These are phyloP conservation scores for Labia minor DNA, from an alignment of 2,888 invertebrate genomes.

Conservation along the genomic window DNA sequence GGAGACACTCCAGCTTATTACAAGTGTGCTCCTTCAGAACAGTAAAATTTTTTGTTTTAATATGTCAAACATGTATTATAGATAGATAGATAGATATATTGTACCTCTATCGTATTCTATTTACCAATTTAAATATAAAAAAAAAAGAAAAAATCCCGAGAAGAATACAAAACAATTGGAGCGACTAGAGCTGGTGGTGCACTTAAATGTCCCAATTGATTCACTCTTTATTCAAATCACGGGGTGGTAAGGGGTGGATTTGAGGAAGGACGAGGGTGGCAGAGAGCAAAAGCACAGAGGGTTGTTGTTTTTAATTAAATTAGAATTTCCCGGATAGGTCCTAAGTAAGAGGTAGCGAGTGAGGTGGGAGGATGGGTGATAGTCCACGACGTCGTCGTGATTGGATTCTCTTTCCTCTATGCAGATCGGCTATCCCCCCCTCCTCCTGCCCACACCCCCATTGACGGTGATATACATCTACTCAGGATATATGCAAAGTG, in stretches of 20 bases:
- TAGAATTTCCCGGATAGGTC: not conserved
- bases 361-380: not conserved
- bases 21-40: too few relatives aligned
- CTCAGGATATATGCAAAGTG: not conserved
- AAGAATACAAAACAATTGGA: not conserved
- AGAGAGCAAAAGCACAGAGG: too few relatives aligned
- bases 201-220: conserved; percentile 13
- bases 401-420: not conserved
- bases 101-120: not conserved
- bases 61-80: too few relatives aligned
- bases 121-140: conserved; percentile 6
- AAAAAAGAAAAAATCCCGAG: not conserved
- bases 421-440: not conserved
- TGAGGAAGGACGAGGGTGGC: too few relatives aligned
- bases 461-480: not conserved
- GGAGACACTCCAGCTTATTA: too few relatives aligned
- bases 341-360: not conserved
- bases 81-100: too few relatives aligned
- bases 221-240: conserved; percentile 13
- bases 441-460: too few relatives aligned
- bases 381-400: not conserved
- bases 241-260: not conserved
- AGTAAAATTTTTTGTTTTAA: too few relatives aligned
- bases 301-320: conserved; percentile 7
- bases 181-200: not conserved